Conservation (phyloP, 1,140 invertebrate species). For the Campoletis sonorensis region DNA sequence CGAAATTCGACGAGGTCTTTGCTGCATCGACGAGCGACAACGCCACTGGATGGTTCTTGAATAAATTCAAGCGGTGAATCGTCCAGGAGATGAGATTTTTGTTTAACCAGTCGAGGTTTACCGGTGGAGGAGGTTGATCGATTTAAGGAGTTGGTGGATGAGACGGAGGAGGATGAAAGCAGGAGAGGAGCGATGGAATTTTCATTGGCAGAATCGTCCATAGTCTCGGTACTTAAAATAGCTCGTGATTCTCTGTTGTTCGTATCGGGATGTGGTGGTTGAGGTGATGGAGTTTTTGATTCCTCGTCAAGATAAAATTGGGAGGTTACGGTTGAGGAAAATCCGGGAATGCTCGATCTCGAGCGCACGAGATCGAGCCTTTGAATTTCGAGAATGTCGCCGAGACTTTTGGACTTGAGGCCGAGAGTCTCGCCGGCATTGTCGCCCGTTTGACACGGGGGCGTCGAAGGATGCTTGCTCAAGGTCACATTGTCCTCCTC, state of each 20-base stretch:
- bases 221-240: background rate
- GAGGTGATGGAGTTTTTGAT: conserved; percentile 30
- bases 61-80: conserved; percentile 62
- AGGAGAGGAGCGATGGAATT: conserved; percentile 1
- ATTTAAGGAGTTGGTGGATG: conserved; percentile 61
- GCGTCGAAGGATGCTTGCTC: conserved; percentile 61
- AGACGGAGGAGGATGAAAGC: conserved; percentile 57
- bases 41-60: conserved; percentile 61
- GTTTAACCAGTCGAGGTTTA: conserved; percentile 70
- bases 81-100: conserved; percentile 68
- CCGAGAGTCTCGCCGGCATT: conserved; percentile 73
- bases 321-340: conserved; percentile 71
- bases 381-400: conserved; percentile 86
- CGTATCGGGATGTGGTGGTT: background rate
- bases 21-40: conserved; percentile 70
- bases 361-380: conserved; percentile 82
- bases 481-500: conserved; percentile 83
- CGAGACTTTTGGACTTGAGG: conserved; percentile 87
- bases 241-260: background rate
- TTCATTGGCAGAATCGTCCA: background rate
- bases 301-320: conserved; percentile 64
- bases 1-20: conserved; percentile 68
- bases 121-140: background rate
- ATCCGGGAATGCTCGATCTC: conserved; percentile 84
- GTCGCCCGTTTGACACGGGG: background rate